Percentiles rank a stretch among this genome's conserved stretches.
Evolutionary conservation across 2,888 invertebrate species (phyloP).

Genomic region (Brachypterus glaber): DNA sequence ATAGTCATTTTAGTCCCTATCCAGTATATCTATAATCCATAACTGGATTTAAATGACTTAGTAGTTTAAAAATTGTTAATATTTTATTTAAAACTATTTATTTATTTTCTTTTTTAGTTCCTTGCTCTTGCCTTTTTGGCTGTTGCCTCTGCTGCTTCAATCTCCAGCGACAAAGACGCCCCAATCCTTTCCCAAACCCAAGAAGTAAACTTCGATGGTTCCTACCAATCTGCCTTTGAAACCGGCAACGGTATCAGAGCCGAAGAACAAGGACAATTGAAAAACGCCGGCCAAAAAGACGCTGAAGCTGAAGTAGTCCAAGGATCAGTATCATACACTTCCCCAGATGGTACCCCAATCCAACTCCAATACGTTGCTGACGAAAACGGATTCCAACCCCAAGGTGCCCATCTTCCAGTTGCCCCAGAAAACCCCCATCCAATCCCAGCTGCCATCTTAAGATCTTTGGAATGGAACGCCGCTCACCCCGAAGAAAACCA

Average conservation of each 20-base stretch:
- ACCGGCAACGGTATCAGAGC: conserved; percentile 44
- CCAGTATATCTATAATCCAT: too few species aligned
- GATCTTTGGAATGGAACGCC: conserved; percentile 16
- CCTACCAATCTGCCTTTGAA: conserved; percentile 41
- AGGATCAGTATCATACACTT: conserved; percentile 24
- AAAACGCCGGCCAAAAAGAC: conserved; percentile 30
- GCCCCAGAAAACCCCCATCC: conserved; percentile 15
- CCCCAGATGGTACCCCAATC: conserved; percentile 27
- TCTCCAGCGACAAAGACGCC: conserved; percentile 25
- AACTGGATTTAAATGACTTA: too few species aligned
- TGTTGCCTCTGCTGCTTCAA: conserved; percentile 24
- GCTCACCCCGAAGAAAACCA: too few species aligned
- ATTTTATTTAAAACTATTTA: too few species aligned
- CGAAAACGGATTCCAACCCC: conserved; percentile 23
- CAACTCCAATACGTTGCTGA: conserved; percentile 21
- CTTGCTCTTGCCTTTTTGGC: conserved; percentile 25
- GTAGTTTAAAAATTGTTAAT: too few species aligned
- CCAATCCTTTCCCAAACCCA: conserved; percentile 32
- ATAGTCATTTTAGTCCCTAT: too few species aligned
- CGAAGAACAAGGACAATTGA: conserved; percentile 35
- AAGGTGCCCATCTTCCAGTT: conserved; percentile 20
- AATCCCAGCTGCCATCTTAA: conserved; percentile 16
- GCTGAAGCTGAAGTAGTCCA: conserved; percentile 27
- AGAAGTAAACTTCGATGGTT: conserved; percentile 42
- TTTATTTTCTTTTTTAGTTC: conserved; percentile 21